These are phyloP conservation scores for Notodonta ziczac DNA, from an alignment of 2,888 invertebrate genomes.

Conservation along the genomic window DNA sequence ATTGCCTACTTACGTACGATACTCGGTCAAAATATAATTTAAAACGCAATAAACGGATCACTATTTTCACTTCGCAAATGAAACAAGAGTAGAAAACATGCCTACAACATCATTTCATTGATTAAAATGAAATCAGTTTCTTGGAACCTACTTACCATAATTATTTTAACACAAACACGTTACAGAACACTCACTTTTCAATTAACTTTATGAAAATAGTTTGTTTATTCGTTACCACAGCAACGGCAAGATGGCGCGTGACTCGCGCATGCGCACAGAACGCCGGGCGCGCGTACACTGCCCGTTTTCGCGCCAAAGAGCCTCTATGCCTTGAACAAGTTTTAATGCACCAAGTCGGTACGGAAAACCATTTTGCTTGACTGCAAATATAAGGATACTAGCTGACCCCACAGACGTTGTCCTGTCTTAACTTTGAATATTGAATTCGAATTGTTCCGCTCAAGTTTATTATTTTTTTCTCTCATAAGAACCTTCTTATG, in stretches of 20 bases:
- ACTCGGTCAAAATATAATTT: conserved; percentile 16
- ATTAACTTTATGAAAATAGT: conserved; percentile 32
- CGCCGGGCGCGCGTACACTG: conserved; percentile 60
- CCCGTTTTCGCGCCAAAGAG: conserved; percentile 72
- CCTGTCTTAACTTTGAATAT: no score
- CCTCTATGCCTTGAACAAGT: conserved; percentile 12
- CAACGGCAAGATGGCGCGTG: conserved; percentile 63
- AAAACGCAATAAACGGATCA: conserved; percentile 23
- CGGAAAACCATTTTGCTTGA: no score
- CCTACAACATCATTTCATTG: no score
- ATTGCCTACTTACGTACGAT: conserved; percentile 7
- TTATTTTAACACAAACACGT: conserved; percentile 10
- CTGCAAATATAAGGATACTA: no score
- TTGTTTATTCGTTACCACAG: conserved; percentile 69
- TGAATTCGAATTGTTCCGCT: no score
- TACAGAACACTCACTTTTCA: conserved; percentile 10
- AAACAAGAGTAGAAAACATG: conserved; percentile 7
- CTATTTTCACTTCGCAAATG: conserved; percentile 19
- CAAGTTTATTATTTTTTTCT: no score
- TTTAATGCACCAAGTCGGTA: neutral
- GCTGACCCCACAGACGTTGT: no score
- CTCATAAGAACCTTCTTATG: no score
- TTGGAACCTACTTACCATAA: neutral
- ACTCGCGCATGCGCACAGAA: conserved; percentile 62
- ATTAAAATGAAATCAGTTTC: no score